Base-by-base conservation (phyloP, 2,797 vertebrate species). In the Catharus ustulatus region DNA sequence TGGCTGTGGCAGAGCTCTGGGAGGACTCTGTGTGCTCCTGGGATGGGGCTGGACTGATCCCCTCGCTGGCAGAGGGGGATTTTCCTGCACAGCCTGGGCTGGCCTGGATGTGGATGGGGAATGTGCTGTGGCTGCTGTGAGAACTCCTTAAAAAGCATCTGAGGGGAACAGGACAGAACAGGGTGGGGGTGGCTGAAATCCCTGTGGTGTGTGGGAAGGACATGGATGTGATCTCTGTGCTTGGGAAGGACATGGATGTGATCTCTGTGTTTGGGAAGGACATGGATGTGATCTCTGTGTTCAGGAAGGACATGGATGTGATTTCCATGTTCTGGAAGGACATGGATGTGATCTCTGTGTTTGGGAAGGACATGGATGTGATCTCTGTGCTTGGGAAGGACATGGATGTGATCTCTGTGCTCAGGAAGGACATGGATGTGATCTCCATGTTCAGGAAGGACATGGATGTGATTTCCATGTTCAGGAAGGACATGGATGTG, bases 221-320 rank as follows among this genome's bases (percentile, higher is more conserved):
- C 57, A 43, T 21, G 29, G 83, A 7, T 14, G 23, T 3, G n/a
- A 38, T 15, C 6, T 9, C 23, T 7, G 0, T 1, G 2, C 9
- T 42, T 14, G 14, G 14, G 40, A 23, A 23, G 36, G 61, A 21
- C 15, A 32, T 30, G 59, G 59, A 42, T 43, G 15, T 32, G 20
- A 43, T 32, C 29, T 17, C 30, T 4, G 2, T 43, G 51, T 15
- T 75, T 48, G 20, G 68, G 63, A 23, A 59, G 30, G 73, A 59
- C 38, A 12, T 19, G 30, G 86, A 10, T 14, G 2, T n/a, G 34
- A 46, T 46, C 21, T 46, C 11, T 6, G 6, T 46, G 45, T 1
- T 46, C 6, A 4, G 12, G 6, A 46, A 23, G 21, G 45, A 23
- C 21, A 46, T 46, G 45, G 12, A 46, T 46, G 12, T 46, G 21